Evolutionary conservation across 2,113 vertebrate genomes (phyloP).

Genomic region (Lucifuga dentata): DNA sequence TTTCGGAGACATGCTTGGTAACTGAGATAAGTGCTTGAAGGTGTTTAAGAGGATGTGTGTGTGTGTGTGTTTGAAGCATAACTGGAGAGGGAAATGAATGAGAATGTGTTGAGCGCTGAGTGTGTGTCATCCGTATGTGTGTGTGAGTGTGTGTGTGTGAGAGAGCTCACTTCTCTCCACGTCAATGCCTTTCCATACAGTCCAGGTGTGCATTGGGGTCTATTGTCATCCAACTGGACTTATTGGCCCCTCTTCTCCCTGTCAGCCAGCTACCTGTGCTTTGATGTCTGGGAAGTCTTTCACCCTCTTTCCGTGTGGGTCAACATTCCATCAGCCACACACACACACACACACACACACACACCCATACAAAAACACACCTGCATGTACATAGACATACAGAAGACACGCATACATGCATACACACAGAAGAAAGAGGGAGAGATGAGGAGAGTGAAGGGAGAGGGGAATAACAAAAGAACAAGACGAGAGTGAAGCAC

Average conservation of each 20-base stretch:
- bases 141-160: conserved; percentile 43
- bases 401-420: conserved; percentile 25
- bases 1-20: conserved; percentile 62
- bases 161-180: conserved; percentile 76
- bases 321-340: conserved; percentile 74
- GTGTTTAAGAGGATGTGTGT: conserved; percentile 64
- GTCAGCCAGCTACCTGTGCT: conserved; percentile 82
- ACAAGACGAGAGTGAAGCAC: conserved; percentile 67
- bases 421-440: conserved; percentile 45
- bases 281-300: conserved; percentile 83
- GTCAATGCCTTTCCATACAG: conserved; percentile 77
- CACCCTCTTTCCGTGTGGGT: conserved; percentile 72
- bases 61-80: conserved; percentile 47
- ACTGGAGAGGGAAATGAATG: conserved; percentile 47
- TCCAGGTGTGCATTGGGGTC: conserved; percentile 85
- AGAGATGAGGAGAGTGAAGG: conserved; percentile 45
- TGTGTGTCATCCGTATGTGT: conserved; percentile 5
- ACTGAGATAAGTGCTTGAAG: conserved; percentile 72
- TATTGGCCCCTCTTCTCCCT: conserved; percentile 74
- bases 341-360: conserved; percentile 36
- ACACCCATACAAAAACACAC: conserved; percentile 56
- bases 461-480: conserved; percentile 71
- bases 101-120: conserved; percentile 51
- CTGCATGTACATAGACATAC: conserved; percentile 42
- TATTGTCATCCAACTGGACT: conserved; percentile 84